A percentile compares a stretch with the other conserved stretches of the same genome.
These are phyloP conservation scores for Urocynchramus pylzowi DNA, from an alignment of 2,113 vertebrate genomes.

Conservation along the genomic window DNA sequence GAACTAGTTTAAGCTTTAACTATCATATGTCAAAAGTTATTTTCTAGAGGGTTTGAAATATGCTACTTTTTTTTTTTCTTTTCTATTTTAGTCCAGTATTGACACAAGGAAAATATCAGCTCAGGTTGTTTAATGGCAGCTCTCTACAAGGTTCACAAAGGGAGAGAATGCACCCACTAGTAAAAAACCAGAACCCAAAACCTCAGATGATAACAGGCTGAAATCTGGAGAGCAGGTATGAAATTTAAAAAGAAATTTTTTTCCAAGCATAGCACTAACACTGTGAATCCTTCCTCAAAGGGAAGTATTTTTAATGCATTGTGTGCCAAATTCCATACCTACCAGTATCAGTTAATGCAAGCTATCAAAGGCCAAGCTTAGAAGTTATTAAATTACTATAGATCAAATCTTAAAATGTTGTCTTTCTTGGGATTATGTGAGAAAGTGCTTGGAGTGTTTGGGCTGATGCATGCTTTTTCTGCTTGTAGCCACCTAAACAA, in stretches of 20 bases:
- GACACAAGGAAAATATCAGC: background rate
- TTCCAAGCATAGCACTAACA: background rate
- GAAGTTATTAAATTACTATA: background rate
- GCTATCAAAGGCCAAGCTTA: background rate
- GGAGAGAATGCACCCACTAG: background rate
- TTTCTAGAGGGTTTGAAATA: constrained; percentile 21
- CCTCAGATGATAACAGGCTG: background rate
- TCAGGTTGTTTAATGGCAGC: background rate
- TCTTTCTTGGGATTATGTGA: background rate
- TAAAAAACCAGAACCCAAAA: background rate
- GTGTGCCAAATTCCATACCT: background rate
- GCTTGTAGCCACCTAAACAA: background rate
- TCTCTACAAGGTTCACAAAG: background rate
- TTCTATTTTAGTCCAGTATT: background rate
- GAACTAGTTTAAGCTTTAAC: constrained; percentile 15
- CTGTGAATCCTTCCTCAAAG: background rate
- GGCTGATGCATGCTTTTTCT: background rate
- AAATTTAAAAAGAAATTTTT: background rate
- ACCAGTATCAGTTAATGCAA: background rate
- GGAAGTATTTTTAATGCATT: background rate
- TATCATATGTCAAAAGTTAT: constrained; percentile 33
- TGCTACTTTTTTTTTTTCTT: background rate
- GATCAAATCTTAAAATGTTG: background rate
- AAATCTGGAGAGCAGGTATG: background rate
- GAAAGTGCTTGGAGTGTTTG: background rate